These are phyloP conservation scores for Tinamus major DNA, from an alignment of 2,797 vertebrate species.

Conservation along the genomic window DNA sequence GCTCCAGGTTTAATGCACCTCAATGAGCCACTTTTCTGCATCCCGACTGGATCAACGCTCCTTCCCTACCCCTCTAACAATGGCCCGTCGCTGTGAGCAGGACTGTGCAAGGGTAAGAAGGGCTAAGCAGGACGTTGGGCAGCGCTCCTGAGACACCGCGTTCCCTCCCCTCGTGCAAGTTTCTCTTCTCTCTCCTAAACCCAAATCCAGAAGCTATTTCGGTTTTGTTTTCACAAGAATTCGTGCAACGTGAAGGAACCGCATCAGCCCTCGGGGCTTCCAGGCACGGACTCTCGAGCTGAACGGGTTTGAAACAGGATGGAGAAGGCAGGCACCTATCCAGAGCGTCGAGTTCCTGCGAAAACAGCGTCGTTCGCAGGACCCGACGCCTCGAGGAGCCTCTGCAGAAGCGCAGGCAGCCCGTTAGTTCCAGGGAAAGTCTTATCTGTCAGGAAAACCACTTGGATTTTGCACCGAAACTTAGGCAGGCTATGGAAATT, in stretches of 20 bases:
- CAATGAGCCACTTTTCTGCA: not conserved
- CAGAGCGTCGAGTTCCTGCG: constrained; percentile 32
- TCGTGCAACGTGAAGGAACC: constrained; percentile 31
- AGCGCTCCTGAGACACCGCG: not conserved
- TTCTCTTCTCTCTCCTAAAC: not conserved
- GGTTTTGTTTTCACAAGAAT: constrained; percentile 38
- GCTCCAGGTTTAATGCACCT: not conserved
- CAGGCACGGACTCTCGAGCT: constrained; percentile 11
- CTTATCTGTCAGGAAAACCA: constrained; percentile 47
- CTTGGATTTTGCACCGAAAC: constrained; percentile 40
- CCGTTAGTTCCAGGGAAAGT: not conserved
- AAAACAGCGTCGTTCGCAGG: constrained; percentile 2
- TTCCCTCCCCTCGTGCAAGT: not conserved
- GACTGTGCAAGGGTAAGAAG: not conserved
- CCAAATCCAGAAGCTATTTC: constrained; percentile 33
- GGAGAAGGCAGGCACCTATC: constrained; percentile 35
- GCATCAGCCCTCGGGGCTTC: not conserved
- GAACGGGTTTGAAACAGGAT: constrained; percentile 52
- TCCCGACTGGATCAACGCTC: not conserved
- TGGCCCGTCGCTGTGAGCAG: too few relatives aligned
- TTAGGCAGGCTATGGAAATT: constrained; percentile 16
- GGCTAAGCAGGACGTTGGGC: not conserved
- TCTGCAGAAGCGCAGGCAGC: constrained; percentile 36
- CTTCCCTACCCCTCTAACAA: too few relatives aligned
- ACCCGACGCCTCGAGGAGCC: not conserved